Evolutionary conservation across 2,888 invertebrate species (phyloP), one percentile per base, ranked within the genome.

Genomic region (Plebejus melissa): DNA sequence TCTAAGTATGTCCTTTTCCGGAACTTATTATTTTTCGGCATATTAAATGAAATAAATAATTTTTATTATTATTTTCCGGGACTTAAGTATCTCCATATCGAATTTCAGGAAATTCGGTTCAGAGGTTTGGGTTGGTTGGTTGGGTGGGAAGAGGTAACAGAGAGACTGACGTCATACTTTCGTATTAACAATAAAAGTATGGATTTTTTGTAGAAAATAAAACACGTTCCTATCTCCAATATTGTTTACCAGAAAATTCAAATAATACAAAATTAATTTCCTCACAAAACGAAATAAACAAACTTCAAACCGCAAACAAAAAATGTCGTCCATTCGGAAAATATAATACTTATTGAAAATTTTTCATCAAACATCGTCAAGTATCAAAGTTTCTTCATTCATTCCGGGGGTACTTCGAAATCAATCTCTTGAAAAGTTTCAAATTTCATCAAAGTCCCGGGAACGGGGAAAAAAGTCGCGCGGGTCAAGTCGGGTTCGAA

Each of bases 401-500:
- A 70, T 32, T 75, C 69, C 36, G 60, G 69, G 75, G 74, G 76
- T 77, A 74, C 83, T 85, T 82, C 79, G 79, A 85, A 88, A 85
- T 84, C 85, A 86, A 88, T 86, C 82, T 85, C 81, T 83, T 80
- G 82, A 81, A 83, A 86, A 90, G 85, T 90, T 90, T 86, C 75
- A 87, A 88, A 87, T 88, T 90, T 90, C 88, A 90, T 90, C 87
- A 82, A 82, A 85, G 85, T 86, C 54, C 86, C 83, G 80, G 81
- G 85, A 85, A 86, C 82, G 83, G 82, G 82, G 83, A 84, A 89
- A 87, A 86, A 86, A 86, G 79, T 78, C 82, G 85, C 80, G 79
- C 82, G 84, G 86, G 86, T 86, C 88, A 85, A 89, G 85, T 88
- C 88, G 83, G 83, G 84, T 84, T 86, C 82, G 82, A 81, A 82